These are phyloP conservation scores for Anthonomus grandis DNA, from an alignment of 1,140 invertebrate genomes.

Conservation along the genomic window DNA sequence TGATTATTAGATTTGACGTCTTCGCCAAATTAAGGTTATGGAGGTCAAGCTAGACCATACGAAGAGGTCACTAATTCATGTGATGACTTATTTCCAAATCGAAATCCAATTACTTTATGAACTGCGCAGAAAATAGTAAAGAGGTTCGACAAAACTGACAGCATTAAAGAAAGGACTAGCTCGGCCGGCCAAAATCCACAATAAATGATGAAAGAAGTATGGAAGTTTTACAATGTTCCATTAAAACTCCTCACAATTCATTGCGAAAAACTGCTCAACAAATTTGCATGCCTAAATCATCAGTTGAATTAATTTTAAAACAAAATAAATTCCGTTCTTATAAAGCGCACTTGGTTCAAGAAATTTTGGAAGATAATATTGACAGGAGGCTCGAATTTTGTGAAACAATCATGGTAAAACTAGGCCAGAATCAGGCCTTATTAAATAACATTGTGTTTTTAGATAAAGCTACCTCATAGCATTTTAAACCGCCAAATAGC, in stretches of 20 bases:
- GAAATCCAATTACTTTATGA: no score
- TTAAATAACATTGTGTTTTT: no score
- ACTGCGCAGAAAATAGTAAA: no score
- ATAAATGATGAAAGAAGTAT: no score
- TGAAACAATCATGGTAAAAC: no score
- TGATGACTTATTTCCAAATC: neutral
- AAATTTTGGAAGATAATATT: neutral
- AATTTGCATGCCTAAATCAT: neutral
- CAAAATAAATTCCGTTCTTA: no score
- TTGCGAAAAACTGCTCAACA: neutral
- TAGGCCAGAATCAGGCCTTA: neutral
- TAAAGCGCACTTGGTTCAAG: neutral
- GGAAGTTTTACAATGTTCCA: no score
- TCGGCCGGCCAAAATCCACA: neutral
- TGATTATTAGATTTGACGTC: no score
- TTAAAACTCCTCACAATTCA: neutral
- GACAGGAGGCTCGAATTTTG: neutral
- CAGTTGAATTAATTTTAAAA: neutral
- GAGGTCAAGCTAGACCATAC: neutral
- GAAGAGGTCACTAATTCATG: neutral
- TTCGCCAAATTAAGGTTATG: no score
- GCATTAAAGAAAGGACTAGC: neutral
- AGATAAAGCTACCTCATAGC: neutral
- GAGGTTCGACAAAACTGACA: no score
- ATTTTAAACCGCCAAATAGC: neutral